A percentile compares a stretch with the other conserved stretches of the same genome.
Conservation (phyloP, 2,797 vertebrate genomes). For the Chelon auratus region DNA sequence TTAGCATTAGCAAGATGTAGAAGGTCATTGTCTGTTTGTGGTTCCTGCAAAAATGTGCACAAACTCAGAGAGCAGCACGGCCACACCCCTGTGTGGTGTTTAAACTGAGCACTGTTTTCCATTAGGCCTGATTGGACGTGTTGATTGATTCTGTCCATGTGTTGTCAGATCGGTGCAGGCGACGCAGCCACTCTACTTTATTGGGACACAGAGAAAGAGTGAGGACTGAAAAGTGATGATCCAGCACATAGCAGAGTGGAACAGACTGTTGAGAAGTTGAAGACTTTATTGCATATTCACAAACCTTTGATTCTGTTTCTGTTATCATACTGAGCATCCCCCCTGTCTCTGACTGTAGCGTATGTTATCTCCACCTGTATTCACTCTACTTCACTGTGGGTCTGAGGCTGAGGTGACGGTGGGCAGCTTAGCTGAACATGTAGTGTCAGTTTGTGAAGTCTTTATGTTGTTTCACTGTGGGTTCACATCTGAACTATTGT, state of each 20-base stretch:
- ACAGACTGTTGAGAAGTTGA: slow-evolving; percentile 15
- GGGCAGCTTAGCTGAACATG: neutral
- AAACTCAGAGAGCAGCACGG: neutral
- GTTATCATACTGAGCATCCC: neutral
- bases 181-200: slow-evolving; percentile 70
- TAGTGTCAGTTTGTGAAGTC: neutral
- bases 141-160: slow-evolving; percentile 74
- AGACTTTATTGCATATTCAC: slow-evolving; percentile 17
- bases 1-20: slow-evolving; percentile 7
- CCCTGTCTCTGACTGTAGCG: neutral
- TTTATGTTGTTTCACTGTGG: neutral
- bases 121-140: slow-evolving; percentile 74
- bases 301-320: slow-evolving; percentile 26
- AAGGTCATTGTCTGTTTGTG: slow-evolving; percentile 8
- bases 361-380: neutral
- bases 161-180: slow-evolving; percentile 58
- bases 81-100: slow-evolving; percentile 39
- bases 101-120: slow-evolving; percentile 54
- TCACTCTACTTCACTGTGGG: neutral
- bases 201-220: slow-evolving; percentile 49
- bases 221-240: slow-evolving; percentile 56
- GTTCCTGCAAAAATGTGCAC: neutral
- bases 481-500: too few relatives aligned
- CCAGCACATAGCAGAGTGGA: slow-evolving; percentile 41
- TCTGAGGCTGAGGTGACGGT: neutral